Evolutionary conservation across 2,797 vertebrate species (phyloP).

Genomic region (Hydrocynus forskahlii): DNA sequence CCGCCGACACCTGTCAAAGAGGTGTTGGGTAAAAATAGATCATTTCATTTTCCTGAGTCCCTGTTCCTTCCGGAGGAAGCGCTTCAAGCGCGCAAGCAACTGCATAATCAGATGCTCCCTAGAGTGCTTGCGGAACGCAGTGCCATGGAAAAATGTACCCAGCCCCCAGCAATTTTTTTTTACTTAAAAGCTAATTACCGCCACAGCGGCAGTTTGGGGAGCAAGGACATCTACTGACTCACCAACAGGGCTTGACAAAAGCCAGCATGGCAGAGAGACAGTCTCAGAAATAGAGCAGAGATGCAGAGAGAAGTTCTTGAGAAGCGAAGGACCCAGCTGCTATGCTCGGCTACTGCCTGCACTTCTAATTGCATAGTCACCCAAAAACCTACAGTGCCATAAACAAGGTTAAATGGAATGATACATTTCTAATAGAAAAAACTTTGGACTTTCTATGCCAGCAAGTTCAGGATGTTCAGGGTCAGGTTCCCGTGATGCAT

Average conservation of each 20-base stretch:
- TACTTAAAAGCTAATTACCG: conserved; percentile 39
- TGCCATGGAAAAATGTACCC: neutral
- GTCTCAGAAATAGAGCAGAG: neutral
- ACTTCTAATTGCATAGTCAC: neutral
- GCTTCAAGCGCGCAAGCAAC: neutral
- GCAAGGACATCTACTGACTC: neutral
- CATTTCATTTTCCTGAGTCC: conserved; percentile 27
- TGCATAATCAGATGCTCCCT: conserved; percentile 4
- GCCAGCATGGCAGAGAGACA: neutral
- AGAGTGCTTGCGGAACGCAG: neutral
- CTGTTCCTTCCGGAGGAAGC: neutral
- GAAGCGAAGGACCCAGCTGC: neutral
- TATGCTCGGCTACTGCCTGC: neutral
- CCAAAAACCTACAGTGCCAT: too few species aligned
- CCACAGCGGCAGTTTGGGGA: neutral
- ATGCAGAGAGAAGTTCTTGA: neutral
- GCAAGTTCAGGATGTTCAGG: too few species aligned
- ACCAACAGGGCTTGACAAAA: neutral
- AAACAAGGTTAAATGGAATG: too few species aligned
- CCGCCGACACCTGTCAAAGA: conserved; percentile 2
- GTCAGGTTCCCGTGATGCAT: too few species aligned
- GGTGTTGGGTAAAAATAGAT: conserved; percentile 9
- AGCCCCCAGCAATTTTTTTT: neutral
- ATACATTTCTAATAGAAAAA: too few species aligned
- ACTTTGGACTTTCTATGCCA: too few species aligned